Base-by-base conservation (phyloP, 2,113 vertebrate species). In the Corythornis vintsioides region DNA sequence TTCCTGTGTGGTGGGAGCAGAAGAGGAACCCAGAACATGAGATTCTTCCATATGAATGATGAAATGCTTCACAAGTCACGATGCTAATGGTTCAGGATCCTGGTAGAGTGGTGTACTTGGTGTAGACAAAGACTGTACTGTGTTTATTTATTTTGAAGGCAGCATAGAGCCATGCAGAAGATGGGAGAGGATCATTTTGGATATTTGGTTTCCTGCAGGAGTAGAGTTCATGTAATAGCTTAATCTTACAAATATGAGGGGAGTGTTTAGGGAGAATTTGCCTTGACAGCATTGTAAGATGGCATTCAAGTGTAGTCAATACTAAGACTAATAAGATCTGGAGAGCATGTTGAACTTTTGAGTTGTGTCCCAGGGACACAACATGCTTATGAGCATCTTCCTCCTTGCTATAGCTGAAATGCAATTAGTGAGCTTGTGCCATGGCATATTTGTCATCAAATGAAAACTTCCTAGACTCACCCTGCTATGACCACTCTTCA, bases 401-500 rank as follows among this genome's bases (percentile, higher is more conserved):
- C 14, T 81, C 8, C 1, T 66, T 48, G 25, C 45, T 73, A 11
- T 18, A 77, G 56, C 20, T 78, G 60, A 42, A 81, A 63, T 18
- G 13, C 67, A 69, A 22, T 78, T 1, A 0, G 40, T 28, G 43
- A 15, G 24, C 63, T 79, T 69, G 35, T 79, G 69, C 42, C 0
- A 0, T 60, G 20, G 4, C 2, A 4, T 24, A 12, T 76, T 71
- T 86, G 50, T 79, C 5, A 2, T 56, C 0, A 0, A 9, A 60
- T 38, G 82, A 43, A 82, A n/a, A 52, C 24, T 84, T 29, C 19
- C 19, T 55, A 29, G 17, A 20, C 31, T 70, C 53, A 43, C 4
- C 6, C 13, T 84, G 19, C 70, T 75, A 81, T 78, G 48, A 45
- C 56, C 3, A 6, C 29, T 52, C 45, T 69, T 64, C 35, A 57